phyloP scores from a whole-genome alignment of 1,140 invertebrate genomes.

The Drosophila kanapiae region DNA sequence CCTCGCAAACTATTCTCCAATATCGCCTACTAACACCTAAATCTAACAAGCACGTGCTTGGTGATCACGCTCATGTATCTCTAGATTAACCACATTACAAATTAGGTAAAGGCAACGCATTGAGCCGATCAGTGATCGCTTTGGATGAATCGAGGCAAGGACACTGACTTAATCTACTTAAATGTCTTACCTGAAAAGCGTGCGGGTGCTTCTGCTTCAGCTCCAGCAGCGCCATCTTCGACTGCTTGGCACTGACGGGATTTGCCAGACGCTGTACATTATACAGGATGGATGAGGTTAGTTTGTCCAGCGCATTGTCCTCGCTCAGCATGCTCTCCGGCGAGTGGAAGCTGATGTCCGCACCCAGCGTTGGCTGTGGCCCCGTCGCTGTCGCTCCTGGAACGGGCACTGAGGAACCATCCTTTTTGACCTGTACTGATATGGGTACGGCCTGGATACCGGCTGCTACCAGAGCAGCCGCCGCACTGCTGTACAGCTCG shows the following conservation, averaged over 20 bases:
- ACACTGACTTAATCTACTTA: too few species aligned
- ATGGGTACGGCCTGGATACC: conserved; percentile 61
- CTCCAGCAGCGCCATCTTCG: conserved; percentile 89
- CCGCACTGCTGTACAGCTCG: conserved; percentile 63
- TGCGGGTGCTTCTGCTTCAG: conserved; percentile 95
- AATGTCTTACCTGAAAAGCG: conserved; percentile 86
- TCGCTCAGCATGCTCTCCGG: conserved; percentile 84
- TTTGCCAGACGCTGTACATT: conserved; percentile 89
- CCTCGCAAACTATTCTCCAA: too few species aligned
- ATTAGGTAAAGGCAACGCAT: too few species aligned
- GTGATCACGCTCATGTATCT: too few species aligned
- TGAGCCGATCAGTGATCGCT: too few species aligned
- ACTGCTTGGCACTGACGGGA: conserved; percentile 89
- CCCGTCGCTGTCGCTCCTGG: conserved; percentile 1
- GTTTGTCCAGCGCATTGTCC: conserved; percentile 75
- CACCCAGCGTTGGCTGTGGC: conserved; percentile 53
- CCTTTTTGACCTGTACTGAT: conserved; percentile 45
- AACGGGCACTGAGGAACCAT: conserved; percentile 1
- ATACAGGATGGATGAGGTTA: conserved; percentile 87
- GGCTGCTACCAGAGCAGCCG: conserved; percentile 60
- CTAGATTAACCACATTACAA: too few species aligned
- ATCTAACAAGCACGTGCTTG: too few species aligned
- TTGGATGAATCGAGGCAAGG: too few species aligned
- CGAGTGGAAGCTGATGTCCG: conserved; percentile 79
- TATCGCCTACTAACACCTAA: too few species aligned